These are phyloP conservation scores for Drosophila albomicans DNA, from an alignment of 1,140 invertebrate genomes.

Conservation along the genomic window DNA sequence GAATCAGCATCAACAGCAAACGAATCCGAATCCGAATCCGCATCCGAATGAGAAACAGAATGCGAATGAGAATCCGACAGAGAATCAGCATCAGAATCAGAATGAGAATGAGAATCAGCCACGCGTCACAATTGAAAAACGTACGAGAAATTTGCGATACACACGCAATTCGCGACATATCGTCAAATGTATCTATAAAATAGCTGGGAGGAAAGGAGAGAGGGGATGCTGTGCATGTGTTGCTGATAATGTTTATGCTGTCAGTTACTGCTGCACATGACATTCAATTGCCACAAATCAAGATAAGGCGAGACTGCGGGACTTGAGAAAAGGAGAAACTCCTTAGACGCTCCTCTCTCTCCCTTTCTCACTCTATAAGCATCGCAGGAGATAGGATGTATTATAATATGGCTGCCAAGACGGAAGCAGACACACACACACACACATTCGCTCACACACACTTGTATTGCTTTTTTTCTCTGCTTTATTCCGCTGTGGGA, in stretches of 20 bases:
- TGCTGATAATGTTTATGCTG: constrained; percentile 64
- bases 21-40: constrained; percentile 24
- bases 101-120: constrained; percentile 26
- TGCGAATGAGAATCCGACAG: not conserved
- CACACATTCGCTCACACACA: not conserved
- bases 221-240: constrained; percentile 38
- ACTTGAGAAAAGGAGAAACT: constrained; percentile 13
- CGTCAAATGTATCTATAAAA: constrained; percentile 49
- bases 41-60: constrained; percentile 1
- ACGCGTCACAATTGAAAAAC: constrained; percentile 49
- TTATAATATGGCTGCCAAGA: constrained; percentile 51
- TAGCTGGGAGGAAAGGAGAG: not conserved
- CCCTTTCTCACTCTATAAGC: constrained; percentile 9
- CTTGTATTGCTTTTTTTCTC: constrained; percentile 14
- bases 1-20: not conserved
- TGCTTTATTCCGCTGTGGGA: constrained; percentile 10
- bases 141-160: constrained; percentile 31
- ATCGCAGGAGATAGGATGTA: constrained; percentile 18
- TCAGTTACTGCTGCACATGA: constrained; percentile 62
- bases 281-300: constrained; percentile 67
- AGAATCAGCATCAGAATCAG: constrained; percentile 18
- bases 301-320: constrained; percentile 42
- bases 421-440: constrained; percentile 26
- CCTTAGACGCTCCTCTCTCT: not conserved
- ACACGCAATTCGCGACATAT: constrained; percentile 48